phyloP scores from a whole-genome alignment of 2,888 invertebrate species.

The Epistrophella euchroma region DNA sequence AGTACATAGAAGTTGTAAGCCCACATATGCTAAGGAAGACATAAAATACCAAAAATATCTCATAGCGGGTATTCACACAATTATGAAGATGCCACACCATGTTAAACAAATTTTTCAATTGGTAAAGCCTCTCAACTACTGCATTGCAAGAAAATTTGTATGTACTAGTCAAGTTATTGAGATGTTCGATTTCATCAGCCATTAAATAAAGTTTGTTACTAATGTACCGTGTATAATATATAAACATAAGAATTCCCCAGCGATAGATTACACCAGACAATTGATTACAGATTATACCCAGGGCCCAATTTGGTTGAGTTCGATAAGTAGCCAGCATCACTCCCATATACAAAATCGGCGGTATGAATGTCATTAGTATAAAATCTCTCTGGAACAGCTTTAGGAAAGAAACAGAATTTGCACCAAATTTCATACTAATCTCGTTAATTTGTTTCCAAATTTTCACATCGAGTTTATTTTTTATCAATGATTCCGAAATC shows the following conservation, averaged over 20 bases:
- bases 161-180: neutral
- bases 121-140: conserved; percentile 15
- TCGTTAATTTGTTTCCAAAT: conserved; percentile 52
- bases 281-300: conserved; percentile 12
- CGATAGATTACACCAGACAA: conserved; percentile 37
- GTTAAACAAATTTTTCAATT: conserved; percentile 38
- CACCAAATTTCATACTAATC: neutral
- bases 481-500: conserved; percentile 45
- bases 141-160: neutral
- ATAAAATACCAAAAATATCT: conserved; percentile 48
- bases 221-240: conserved; percentile 60
- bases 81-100: conserved; percentile 50
- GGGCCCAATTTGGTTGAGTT: conserved; percentile 52
- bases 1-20: conserved; percentile 48
- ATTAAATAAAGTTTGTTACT: conserved; percentile 38
- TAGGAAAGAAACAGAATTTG: conserved; percentile 3
- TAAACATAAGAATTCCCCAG: conserved; percentile 43
- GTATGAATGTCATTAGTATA: conserved; percentile 22
- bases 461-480: conserved; percentile 33
- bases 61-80: conserved; percentile 37
- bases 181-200: conserved; percentile 47
- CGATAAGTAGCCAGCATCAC: conserved; percentile 49
- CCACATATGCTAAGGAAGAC: conserved; percentile 59
- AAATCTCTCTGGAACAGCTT: conserved; percentile 45
- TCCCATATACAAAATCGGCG: neutral